Base-by-base conservation (phyloP, 2,888 invertebrate species). In the Cosmorhoe ocellata region DNA sequence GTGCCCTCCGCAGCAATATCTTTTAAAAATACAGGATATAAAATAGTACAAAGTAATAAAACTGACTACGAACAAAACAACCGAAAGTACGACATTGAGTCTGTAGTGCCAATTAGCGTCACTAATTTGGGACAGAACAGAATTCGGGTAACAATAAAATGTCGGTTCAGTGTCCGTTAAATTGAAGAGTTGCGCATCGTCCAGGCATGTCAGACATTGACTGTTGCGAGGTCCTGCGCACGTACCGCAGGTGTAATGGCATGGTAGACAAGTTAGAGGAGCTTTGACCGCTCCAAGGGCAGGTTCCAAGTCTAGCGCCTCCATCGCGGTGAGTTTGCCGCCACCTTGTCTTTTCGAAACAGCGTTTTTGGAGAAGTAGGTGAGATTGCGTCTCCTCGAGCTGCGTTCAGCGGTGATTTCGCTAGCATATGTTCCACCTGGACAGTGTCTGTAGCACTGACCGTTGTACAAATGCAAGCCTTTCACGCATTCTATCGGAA, bases 221-320 rank as follows among this genome's bases (percentile, higher is more conserved):
- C 92, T 92, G 77, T 94, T 93, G 62, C 92, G 91, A 5, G 95
- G 93, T 7, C 95, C 95, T 5, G 83, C 79, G 70, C 96, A 96
- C 7, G 90, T 89, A 49, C 91, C 90, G 74, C 96, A 96, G n/a
- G 93, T 92, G 75, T 95, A 95, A 81, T 96, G 95, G 73, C 96
- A 96, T 24, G 88, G 81, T 1, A 92, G 79, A 70, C 95, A 95
- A 42, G 88, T 81, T 24, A 79, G 76, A 5, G 85, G 87, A 27
- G 73, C 62, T 64, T 74, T 76, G 22, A 69, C 67, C 40, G 61
- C 60, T 30, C 75, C 72, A 40, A 58, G 63, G n/a, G 55, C 41
- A 12, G 76, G 63, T 61, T 81, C 81, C 79, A 90, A 80, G 59
- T 88, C 89, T 31, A 76, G 54, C 30, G 86, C 86, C 66, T 90